Base-by-base conservation (phyloP, 2,888 invertebrate species). In the Rutpela maculata region DNA sequence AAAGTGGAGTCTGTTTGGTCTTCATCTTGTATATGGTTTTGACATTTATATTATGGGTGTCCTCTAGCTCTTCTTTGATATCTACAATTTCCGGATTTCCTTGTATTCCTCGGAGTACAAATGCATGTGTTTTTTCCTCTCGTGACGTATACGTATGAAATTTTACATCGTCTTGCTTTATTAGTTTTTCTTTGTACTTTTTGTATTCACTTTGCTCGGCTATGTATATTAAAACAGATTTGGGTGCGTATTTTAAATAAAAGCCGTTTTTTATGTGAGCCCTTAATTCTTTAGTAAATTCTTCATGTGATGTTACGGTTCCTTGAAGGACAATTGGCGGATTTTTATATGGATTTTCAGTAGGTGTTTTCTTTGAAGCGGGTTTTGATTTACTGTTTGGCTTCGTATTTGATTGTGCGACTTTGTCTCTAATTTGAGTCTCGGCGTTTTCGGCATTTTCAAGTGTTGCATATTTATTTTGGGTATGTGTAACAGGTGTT, bases 71-170 rank as follows among this genome's bases (percentile, higher is more conserved):
- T 9, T 9, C 57, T n/a, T 9, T n/a, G 6, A 57, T 57, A 6
- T 11, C 17, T 6, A 6, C n/a, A 6, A 17, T 9, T 9, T 57
- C 17, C 5, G 57, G 57, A 7, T n/a, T 17, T 9, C 57, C 57
- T n/a, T 57, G 12, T 6, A 57, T 6, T n/a, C 57, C 57, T 17
- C 57, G 57, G 5, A 57, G 57, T n/a, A 57, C 57, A 10, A 7
- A 10, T 43, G 9, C 7, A n/a, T n/a, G n/a, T n/a, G n/a, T n/a
- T n/a, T n/a, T n/a, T n/a, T n/a, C n/a, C n/a, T n/a, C n/a, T n/a
- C 43, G 9, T 12, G 43, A 10, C n/a, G 57, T n/a, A n/a, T 57
- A 57, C n/a, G 57, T 57, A 57, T 57, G 57, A n/a, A 57, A 57
- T n/a, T 57, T 9, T 12, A 12, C 43, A 43, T 43, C 43, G 43